Percentiles rank a stretch among this genome's conserved stretches.
Evolutionary conservation across 35 echinoderm and acorn worm species (phyloP).

Genomic region (Anneissia japonica): DNA sequence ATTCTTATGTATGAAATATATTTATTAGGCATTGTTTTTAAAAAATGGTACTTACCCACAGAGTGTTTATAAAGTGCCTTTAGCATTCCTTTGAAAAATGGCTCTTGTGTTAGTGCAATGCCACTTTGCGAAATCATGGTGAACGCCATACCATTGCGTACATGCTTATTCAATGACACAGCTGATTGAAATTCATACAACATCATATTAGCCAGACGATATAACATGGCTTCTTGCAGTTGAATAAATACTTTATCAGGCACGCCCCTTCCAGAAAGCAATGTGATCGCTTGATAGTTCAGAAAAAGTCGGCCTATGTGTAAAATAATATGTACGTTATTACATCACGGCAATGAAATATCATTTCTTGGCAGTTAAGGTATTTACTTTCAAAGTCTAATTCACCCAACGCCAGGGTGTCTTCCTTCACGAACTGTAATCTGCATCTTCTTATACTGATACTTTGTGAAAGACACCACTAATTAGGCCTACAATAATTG

Average conservation of each 20-base stretch:
- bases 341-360: no score
- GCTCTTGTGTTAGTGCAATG: not conserved
- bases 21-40: no score
- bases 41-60: no score
- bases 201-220: slow-evolving; percentile 6
- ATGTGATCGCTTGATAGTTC: slow-evolving; percentile 15
- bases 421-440: no score
- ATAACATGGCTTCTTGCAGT: not conserved
- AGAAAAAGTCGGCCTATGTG: slow-evolving; percentile 9
- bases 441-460: no score
- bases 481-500: no score
- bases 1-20: no score
- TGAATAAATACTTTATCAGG: slow-evolving; percentile 12
- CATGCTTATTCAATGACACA: not conserved
- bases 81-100: not conserved
- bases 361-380: no score
- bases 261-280: slow-evolving; percentile 1
- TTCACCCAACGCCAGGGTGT: no score
- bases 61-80: slow-evolving; percentile 3
- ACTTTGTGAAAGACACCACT: no score
- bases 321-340: no score
- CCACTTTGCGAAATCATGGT: not conserved
- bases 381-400: no score
- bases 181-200: not conserved
- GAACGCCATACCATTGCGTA: not conserved